Base-by-base conservation (phyloP, 2,888 invertebrate genomes). In the Onchidella celtica region DNA sequence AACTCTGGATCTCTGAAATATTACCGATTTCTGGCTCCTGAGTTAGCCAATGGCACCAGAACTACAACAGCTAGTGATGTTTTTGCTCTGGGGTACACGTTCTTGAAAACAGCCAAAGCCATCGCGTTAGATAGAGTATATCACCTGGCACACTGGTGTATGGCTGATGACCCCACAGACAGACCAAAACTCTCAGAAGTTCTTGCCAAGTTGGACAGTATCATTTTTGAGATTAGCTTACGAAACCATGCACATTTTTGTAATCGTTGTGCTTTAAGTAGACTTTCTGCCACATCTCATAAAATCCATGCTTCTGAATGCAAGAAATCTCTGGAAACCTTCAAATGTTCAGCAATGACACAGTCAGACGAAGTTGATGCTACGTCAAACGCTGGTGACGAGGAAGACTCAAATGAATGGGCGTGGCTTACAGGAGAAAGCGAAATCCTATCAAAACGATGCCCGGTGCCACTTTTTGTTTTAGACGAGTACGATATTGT, bases 11-110 rank as follows among this genome's bases (percentile, higher is more conserved):
- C 69, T n/a, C 32, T 79, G 11, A 40, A 14, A 27, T n/a, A 27
- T 2, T 84, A 74, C 34, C 36, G 17, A 6, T 82, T 76, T 27
- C 59, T 80, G 17, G 82, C 82, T 1, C 84, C 84, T 0, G 82
- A 82, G 73, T n/a, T 81, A 6, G 32, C 17, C 0, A 61, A 66
- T 11, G 21, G 65, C 21, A 9, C 11, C 2, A 21, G n/a, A 11
- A 69, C 82, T 1, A 55, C 73, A 0, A 36, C 34, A 3, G 72
- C 82, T 24, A 36, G 74, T 1, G 84, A 84, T 47, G 65, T 80
- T 11, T 82, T 65, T 32, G 40, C 79, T 6, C n/a, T 82, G 61
- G 84, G 84, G 4, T 73, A 80, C 40, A 21, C 77, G 40, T 29
- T 82, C 11, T 6, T 17, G 14, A 63, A 69, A 38, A 66, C 82